Base-by-base conservation (phyloP, 2,797 vertebrate species). In the Denticeps clupeoides region DNA sequence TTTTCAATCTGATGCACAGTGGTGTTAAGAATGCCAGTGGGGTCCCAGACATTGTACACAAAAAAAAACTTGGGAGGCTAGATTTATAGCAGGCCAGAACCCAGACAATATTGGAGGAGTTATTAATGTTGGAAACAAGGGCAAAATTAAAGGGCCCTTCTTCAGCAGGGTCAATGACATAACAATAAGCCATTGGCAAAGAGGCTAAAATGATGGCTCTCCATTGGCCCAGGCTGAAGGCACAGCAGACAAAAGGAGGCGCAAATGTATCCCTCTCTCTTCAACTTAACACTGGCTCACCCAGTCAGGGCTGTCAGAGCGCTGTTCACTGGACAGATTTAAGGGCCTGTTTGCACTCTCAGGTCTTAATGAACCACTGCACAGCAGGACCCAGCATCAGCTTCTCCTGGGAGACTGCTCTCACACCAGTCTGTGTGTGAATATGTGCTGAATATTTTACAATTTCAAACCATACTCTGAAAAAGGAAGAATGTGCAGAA, bases 91-190 rank as follows among this genome's bases (percentile, higher is more conserved):
- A 25, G 35, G 53, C 52, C 13, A 33, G 55, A 54, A 50, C 48
- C 58, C 28, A 40, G 64, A 63, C 64, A 60, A 71, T 65, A 64
- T 60, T 66, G 67, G 62, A 45, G 58, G 59, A 64, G 68, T 72
- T 75, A 80, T 78, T 71, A 78, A 81, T 77, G 60, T 72, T 68
- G 59, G 43, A 69, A 57, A 62, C 41, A 35, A 49, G 70, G 74
- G 65, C 67, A 63, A 75, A 79, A 80, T 81, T 73, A 79, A 79
- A 79, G 63, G 63, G 67, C 65, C 60, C 62, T 64, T 72, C 67
- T 77, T 79, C 75, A 72, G 79, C 70, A 70, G 78, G 82, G 82
- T 83, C 80, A 82, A 82, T 78, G 80, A 77, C 76, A 70, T 59
- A 72, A 83, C 74, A 83, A 82, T 78, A 60, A 76, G 52, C 57